Base-by-base conservation (phyloP, 2,888 invertebrate genomes). In the Drosophila subsilvestris region DNA sequence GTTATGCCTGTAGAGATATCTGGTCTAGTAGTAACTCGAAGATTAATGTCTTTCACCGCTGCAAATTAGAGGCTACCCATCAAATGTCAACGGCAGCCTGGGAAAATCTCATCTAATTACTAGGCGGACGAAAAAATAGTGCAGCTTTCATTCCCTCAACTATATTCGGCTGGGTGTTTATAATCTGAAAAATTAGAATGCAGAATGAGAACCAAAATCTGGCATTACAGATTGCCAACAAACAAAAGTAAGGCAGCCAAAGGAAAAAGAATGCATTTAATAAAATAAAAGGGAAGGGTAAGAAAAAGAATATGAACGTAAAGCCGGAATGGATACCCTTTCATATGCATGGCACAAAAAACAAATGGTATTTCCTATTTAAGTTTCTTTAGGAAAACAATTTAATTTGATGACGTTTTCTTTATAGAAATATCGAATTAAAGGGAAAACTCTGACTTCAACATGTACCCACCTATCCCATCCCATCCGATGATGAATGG, bases 1-100 rank as follows among this genome's bases (percentile, higher is more conserved):
- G 56, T 53, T 57, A 17, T 53, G 51, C 25, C 48, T 51, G 47
- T 29, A 63, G 53, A 62, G 42, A 25, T 49, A 50, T 70, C 37
- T 66, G 63, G 62, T n/a, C n/a, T 22, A 0, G 22, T 22, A 22
- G 22, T 4, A 22, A 22, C 22, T 22, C 3, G 22, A 22, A 3
- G 22, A 22, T 22, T 22, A 3, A 2, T 22, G 12, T 12, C 5
- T 17, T 45, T 12, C 8, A 8, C 18, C 17, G 9, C 10, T n/a
- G n/a, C n/a, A n/a, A n/a, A n/a, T n/a, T n/a, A n/a, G n/a, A n/a
- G 14, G 5, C 1, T n/a, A 1, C 27, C 29, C 53, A 51, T 53
- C 69, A 73, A 65, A 76, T 72, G 82, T 82, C 78, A 78, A 57
- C 17, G 44, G 58, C 80, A 80, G 72, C 76, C 59, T 72, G 75